Conservation (phyloP, 1,140 invertebrate species). For the Heliconius melpomene region DNA sequence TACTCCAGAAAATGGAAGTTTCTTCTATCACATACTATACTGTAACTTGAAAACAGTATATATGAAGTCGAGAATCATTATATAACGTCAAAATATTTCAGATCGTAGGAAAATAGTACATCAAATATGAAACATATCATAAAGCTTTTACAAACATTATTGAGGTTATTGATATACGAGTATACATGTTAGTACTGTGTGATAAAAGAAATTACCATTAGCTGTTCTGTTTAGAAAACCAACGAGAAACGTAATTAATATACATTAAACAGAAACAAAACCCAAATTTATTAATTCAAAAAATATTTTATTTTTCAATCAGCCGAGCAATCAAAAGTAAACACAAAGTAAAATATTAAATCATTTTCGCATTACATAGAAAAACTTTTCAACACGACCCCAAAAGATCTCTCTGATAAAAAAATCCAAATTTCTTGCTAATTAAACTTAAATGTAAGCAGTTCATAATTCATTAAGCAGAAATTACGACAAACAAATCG, state of each 20-base stretch:
- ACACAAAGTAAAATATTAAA: conserved; percentile 3
- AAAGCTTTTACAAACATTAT: too few species aligned
- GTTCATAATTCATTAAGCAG: conserved; percentile 8
- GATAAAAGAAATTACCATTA: too few species aligned
- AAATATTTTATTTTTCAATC: not conserved
- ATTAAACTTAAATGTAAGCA: conserved; percentile 1
- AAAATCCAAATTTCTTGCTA: conserved; percentile 7
- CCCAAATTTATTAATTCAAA: not conserved
- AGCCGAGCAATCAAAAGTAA: not conserved
- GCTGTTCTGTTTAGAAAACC: too few species aligned
- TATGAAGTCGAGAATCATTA: not conserved
- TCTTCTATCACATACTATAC: not conserved
- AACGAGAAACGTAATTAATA: too few species aligned
- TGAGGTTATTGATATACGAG: too few species aligned
- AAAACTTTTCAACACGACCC: not conserved
- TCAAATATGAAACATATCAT: too few species aligned
- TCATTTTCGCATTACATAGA: not conserved
- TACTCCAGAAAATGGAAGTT: not conserved
- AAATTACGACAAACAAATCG: conserved; percentile 8
- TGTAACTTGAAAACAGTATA: not conserved
- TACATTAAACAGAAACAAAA: too few species aligned
- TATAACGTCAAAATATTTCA: not conserved
- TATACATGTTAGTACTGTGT: too few species aligned
- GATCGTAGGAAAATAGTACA: not conserved
- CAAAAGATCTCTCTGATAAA: conserved; percentile 31